Evolutionary conservation across 2,113 vertebrate genomes (phyloP).

Genomic region (Calcarius ornatus): DNA sequence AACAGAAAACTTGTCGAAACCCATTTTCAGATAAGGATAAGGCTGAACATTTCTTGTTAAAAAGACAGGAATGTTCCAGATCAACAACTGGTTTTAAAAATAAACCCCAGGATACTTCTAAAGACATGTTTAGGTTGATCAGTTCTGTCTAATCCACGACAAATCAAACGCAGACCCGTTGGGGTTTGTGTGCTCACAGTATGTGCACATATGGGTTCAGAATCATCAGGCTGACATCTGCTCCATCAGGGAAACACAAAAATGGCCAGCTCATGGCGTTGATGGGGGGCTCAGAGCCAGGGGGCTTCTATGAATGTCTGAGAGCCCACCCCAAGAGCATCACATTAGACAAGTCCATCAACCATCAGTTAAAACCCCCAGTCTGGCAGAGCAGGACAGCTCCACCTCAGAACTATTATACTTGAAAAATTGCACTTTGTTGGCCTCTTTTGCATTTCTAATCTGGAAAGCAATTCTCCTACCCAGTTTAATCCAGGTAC

Average conservation of each 20-base stretch:
- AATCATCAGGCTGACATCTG: not conserved
- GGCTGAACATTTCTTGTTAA: not conserved
- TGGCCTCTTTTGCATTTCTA: not conserved
- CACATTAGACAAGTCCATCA: not conserved
- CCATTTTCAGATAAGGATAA: not conserved
- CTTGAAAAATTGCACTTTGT: not conserved
- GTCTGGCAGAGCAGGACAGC: not conserved
- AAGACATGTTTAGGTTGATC: not conserved
- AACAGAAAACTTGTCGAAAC: not conserved
- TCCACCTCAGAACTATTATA: not conserved
- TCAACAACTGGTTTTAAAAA: not conserved
- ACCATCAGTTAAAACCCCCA: not conserved
- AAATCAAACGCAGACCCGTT: not conserved
- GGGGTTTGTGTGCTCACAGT: not conserved
- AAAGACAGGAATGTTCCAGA: not conserved
- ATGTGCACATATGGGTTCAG: fast-evolving
- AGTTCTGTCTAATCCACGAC: not conserved
- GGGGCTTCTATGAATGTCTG: fast-evolving
- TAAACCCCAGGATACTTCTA: not conserved
- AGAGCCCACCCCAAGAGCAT: not conserved
- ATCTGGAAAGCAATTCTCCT: not conserved
- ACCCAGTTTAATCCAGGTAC: not conserved
- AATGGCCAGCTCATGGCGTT: not conserved
- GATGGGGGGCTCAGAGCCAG: not conserved
- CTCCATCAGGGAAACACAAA: not conserved